phyloP scores from a whole-genome alignment of 92 coral and sea anemone genomes.

The Ricordea florida region DNA sequence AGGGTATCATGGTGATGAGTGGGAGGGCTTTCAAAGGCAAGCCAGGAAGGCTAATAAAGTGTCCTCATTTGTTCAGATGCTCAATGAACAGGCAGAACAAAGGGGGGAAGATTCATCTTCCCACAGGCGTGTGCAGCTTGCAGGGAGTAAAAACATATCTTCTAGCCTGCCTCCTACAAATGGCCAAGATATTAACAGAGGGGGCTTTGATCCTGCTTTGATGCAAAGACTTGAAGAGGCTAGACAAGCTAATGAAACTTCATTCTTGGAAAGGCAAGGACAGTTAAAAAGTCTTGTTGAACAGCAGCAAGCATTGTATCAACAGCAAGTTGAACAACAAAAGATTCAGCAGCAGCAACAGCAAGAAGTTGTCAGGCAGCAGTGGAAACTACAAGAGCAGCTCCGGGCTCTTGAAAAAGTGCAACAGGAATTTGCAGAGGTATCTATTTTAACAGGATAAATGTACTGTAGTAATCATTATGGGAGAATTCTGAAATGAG shows the following conservation, averaged over 20 bases:
- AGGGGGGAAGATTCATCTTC: constrained; percentile 4
- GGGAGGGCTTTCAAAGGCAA: constrained; percentile 3
- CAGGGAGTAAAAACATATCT: not conserved
- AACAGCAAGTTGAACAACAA: constrained; percentile 73
- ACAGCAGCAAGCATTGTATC: constrained; percentile 73
- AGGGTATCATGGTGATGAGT: not conserved
- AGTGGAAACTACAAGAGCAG: constrained; percentile 68
- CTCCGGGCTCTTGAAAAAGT: constrained; percentile 65
- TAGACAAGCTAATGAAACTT: constrained; percentile 39
- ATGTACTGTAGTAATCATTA: too few relatives aligned
- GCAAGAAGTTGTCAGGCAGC: constrained; percentile 65
- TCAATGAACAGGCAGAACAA: constrained; percentile 18
- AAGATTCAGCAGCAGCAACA: constrained; percentile 72
- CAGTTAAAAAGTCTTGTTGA: constrained; percentile 68
- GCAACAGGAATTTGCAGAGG: constrained; percentile 53
- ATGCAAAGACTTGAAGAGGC: constrained; percentile 27
- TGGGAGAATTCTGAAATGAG: too few relatives aligned
- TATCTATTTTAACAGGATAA: too few relatives aligned
- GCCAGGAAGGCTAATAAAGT: constrained; percentile 12
- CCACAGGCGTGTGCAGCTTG: not conserved
- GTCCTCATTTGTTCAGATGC: constrained; percentile 24
- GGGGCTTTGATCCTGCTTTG: not conserved
- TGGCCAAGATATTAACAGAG: not conserved
- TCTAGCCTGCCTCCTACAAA: not conserved
- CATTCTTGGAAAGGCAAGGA: constrained; percentile 71